Evolutionary conservation across 2,113 vertebrate species (phyloP), one percentile per base, ranked within the genome.

Genomic region (Psilopsiagon aymara): DNA sequence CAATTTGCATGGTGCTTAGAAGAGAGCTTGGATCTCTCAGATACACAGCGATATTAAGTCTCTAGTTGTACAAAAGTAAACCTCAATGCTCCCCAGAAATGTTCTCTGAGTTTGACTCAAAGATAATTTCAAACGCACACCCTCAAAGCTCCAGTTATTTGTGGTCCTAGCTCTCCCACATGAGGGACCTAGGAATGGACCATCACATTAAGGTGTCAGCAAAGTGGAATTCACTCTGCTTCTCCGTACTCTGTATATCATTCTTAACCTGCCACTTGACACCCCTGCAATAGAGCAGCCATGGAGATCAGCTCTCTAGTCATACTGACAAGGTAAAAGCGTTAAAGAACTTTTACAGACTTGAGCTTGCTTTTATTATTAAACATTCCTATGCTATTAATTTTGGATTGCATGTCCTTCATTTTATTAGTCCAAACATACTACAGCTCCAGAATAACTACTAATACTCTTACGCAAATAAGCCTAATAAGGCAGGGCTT

Each of bases 341-440:
- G 18, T 63, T 62, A 33, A 51, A 74, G 31, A 44, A 57, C 85
- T 93, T 94, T 95, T 86, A 93, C 51, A 18, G 62, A 95, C 25
- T 41, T 64, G 28, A 93, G 43, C 25, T 95, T 90, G 49, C 84
- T 92, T 94, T 94, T 89, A 93, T 81, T 83, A 91, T 70, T 92
- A 96, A n/a, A 53, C 44, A 69, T 28, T 59, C 44, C 67, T 49
- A 52, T 49, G 25, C 82, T 94, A 92, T 55, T 96, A 90, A 96
- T 96, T 96, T 94, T 82, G 76, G 82, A 94, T 84, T 59, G 46
- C 47, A 85, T 52, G 60, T 69, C 67, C 53, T 88, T 81, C 41
- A 88, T 90, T 95, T 96, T 96, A 95, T 96, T 97, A 97, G 75
- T 63, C 51, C 63, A 97, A 94, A 86, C 80, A 70, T 47, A 95